Conservation (phyloP, 2,113 vertebrate species). For the Benitochromis conjunctus region DNA sequence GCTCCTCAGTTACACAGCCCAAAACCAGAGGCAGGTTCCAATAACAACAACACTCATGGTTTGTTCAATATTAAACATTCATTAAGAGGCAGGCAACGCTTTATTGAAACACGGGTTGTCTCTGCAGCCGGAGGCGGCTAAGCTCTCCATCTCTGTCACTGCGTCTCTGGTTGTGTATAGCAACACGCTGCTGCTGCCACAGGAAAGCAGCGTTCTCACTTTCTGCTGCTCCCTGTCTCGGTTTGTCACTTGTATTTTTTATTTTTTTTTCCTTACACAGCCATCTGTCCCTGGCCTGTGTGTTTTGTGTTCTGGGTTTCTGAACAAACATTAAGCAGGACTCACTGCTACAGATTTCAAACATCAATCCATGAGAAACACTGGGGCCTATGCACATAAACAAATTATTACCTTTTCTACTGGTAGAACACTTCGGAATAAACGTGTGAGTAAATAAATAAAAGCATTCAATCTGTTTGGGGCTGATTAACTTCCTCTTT, state of each 20-base stretch:
- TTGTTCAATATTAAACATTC: slow-evolving; percentile 43
- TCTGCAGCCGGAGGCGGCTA: background rate
- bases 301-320: slow-evolving; percentile 11
- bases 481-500: background rate
- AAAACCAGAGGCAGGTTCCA: background rate
- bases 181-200: background rate
- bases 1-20: background rate
- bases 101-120: slow-evolving; percentile 12
- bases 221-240: background rate
- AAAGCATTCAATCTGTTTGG: background rate
- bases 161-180: background rate
- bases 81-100: background rate
- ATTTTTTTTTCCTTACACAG: slow-evolving; percentile 27
- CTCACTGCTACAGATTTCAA: background rate
- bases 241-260: slow-evolving; percentile 10
- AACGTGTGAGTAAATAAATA: background rate
- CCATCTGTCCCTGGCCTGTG: slow-evolving; percentile 38
- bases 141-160: slow-evolving; percentile 21
- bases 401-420: background rate
- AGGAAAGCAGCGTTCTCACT: background rate
- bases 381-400: background rate
- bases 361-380: background rate
- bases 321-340: background rate
- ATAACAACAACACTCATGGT: background rate
- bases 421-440: background rate